These are phyloP conservation scores for Bellardia pandia DNA, from an alignment of 2,888 invertebrate species.

Conservation along the genomic window DNA sequence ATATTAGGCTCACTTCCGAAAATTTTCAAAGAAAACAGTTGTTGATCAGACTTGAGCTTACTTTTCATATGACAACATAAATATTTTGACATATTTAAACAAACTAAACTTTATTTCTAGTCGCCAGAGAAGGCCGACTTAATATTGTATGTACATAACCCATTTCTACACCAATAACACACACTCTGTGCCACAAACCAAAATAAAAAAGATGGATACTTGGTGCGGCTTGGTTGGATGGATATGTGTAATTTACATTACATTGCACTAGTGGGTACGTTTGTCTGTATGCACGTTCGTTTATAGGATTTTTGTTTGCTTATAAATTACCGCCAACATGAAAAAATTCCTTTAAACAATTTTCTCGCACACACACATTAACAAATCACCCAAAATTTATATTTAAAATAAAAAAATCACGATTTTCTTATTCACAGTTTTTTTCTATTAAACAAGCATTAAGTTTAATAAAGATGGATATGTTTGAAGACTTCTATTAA, in stretches of 20 bases:
- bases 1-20: too few species aligned
- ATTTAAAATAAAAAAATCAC: neutral
- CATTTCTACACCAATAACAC: neutral
- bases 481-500: too few species aligned
- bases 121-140: too few species aligned
- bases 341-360: slow-evolving; percentile 6
- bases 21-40: too few species aligned
- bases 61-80: too few species aligned
- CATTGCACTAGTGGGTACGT: neutral
- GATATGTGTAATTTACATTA: neutral
- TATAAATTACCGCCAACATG: slow-evolving; percentile 40
- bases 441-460: neutral
- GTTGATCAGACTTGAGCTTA: too few species aligned
- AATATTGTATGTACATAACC: neutral
- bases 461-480: too few species aligned
- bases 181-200: neutral
- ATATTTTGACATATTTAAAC: too few species aligned
- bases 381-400: slow-evolving; percentile 8
- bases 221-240: slow-evolving; percentile 1
- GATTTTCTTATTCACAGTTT: neutral
- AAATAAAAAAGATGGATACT: slow-evolving; percentile 16
- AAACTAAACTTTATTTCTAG: too few species aligned
- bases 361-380: neutral
- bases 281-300: slow-evolving; percentile 15
- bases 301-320: slow-evolving; percentile 35